These are phyloP conservation scores for Patella depressa DNA, from an alignment of 2,888 invertebrate genomes.

Conservation along the genomic window DNA sequence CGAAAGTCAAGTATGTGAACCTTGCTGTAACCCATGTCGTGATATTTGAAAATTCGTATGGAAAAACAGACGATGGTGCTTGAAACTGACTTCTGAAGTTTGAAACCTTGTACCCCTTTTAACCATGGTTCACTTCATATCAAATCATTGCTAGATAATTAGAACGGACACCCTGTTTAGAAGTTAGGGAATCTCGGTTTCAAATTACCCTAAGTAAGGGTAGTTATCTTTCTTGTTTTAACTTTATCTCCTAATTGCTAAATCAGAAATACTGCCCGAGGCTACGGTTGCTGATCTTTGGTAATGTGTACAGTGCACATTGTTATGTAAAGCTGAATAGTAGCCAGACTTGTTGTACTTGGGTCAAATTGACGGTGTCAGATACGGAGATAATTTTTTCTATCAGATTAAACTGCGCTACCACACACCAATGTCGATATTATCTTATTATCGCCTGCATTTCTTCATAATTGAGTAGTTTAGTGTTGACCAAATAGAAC, in stretches of 20 bases:
- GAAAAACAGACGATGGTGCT: too few relatives aligned
- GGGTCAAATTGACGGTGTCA: background rate
- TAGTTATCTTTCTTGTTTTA: background rate
- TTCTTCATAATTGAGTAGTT: background rate
- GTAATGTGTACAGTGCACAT: too few relatives aligned
- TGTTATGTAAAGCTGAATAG: too few relatives aligned
- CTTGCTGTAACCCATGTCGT: too few relatives aligned
- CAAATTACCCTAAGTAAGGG: background rate
- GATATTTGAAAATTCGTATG: too few relatives aligned
- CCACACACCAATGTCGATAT: too few relatives aligned
- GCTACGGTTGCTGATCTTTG: background rate
- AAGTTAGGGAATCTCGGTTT: background rate
- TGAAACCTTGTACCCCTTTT: too few relatives aligned
- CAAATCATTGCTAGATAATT: constrained; percentile 7
- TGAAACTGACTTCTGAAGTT: too few relatives aligned
- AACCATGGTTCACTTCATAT: background rate
- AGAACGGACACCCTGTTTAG: background rate
- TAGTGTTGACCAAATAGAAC: too few relatives aligned
- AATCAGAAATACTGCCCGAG: background rate
- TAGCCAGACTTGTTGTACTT: too few relatives aligned
- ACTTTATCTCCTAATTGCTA: background rate
- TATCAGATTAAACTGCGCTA: background rate
- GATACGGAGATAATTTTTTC: background rate
- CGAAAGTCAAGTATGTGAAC: too few relatives aligned
- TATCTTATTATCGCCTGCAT: background rate